phyloP scores from a whole-genome alignment of 2,797 vertebrate genomes.

The Odontamblyopus lacepedii region DNA sequence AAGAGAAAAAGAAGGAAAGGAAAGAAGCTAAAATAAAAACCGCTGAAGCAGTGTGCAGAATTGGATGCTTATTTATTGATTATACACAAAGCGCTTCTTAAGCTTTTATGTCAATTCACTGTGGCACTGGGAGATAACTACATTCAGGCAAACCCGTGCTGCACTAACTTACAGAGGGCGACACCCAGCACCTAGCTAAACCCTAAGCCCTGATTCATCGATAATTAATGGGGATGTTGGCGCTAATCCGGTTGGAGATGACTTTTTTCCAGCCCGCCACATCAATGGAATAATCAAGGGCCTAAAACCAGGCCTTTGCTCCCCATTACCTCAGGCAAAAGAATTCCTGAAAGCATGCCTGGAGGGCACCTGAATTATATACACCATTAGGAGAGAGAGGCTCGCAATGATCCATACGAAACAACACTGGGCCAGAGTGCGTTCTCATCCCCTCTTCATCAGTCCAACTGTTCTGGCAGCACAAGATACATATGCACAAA shows the following conservation, averaged over 20 bases:
- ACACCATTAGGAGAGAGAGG: constrained; percentile 95
- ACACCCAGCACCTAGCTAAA: constrained; percentile 81
- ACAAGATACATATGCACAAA: constrained; percentile 88
- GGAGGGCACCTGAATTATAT: constrained; percentile 99
- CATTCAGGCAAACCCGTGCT: constrained; percentile 75
- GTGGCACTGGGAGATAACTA: constrained; percentile 73
- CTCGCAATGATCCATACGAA: constrained; percentile 93
- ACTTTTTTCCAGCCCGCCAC: constrained; percentile 96
- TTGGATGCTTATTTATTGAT: constrained; percentile 87
- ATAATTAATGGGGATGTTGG: constrained; percentile 99
- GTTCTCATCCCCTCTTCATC: constrained; percentile 37
- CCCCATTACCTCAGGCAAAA: constrained; percentile 99
- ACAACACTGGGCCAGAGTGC: constrained; percentile 76
- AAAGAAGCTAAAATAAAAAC: constrained; percentile 28
- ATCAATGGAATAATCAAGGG: constrained; percentile 99
- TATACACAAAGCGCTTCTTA: constrained; percentile 88
- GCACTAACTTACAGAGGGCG: constrained; percentile 74
- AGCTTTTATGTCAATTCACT: constrained; percentile 78
- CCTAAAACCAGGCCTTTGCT: constrained; percentile 95
- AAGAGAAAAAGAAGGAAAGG: constrained; percentile 58
- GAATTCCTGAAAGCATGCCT: constrained; percentile 99
- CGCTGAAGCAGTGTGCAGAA: constrained; percentile 66
- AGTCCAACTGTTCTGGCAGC: constrained; percentile 56
- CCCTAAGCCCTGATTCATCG: constrained; percentile 88
- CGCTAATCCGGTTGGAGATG: constrained; percentile 94